A percentile compares a stretch with the other conserved stretches of the same genome.
These are phyloP conservation scores for Sisor rabdophorus DNA, from an alignment of 2,113 vertebrate genomes.

Conservation along the genomic window DNA sequence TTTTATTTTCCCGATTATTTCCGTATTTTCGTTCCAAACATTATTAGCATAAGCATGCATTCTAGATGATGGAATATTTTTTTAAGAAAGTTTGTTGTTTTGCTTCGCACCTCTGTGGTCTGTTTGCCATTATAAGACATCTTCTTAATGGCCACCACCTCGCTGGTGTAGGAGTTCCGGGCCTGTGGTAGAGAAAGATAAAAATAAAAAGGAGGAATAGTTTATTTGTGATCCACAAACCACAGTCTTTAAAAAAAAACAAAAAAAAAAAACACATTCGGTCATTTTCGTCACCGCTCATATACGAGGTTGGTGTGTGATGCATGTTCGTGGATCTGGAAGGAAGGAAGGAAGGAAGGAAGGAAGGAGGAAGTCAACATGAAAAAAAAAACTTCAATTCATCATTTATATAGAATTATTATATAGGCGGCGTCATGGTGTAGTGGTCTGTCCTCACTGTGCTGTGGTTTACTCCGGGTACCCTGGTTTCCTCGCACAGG, in stretches of 20 bases:
- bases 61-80: not conserved
- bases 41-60: not conserved
- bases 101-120: constrained; percentile 83
- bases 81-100: not conserved
- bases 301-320: not conserved
- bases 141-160: constrained; percentile 98
- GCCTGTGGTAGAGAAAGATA: constrained; percentile 67
- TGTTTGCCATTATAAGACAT: constrained; percentile 99
- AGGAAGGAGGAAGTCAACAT: too few species aligned
- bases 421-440: too few species aligned
- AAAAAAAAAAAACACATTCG: not conserved
- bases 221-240: not conserved
- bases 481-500: too few species aligned
- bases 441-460: too few species aligned
- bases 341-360: too few species aligned
- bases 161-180: constrained; percentile 89
- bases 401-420: too few species aligned
- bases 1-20: not conserved
- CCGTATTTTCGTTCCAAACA: not conserved
- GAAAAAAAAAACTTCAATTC: too few species aligned
- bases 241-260: too few species aligned
- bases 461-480: too few species aligned
- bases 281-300: not conserved
- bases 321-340: not conserved
- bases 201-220: not conserved